phyloP scores from a whole-genome alignment of 2,113 vertebrate species.

The Ceuthmochares aereus region DNA sequence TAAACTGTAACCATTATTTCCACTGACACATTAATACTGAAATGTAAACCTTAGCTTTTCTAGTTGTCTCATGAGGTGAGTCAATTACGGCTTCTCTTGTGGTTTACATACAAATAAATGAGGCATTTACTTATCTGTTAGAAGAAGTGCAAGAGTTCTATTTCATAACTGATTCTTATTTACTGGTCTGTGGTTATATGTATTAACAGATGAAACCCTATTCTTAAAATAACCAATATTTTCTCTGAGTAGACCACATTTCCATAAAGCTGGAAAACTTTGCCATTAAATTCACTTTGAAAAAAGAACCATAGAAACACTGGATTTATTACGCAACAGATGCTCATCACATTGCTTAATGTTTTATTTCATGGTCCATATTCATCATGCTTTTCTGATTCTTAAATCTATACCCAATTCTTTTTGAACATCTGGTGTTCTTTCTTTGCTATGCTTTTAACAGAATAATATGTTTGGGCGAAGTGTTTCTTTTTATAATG shows the following conservation, averaged over 20 bases:
- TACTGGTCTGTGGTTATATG: not conserved
- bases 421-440: conserved; percentile 70
- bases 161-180: not conserved
- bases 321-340: conserved; percentile 58
- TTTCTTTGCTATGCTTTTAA: conserved; percentile 34
- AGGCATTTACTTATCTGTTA: not conserved
- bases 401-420: conserved; percentile 55
- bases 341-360: conserved; percentile 62
- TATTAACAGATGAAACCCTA: not conserved
- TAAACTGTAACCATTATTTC: not conserved
- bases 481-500: conserved; percentile 50
- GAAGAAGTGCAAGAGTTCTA: not conserved
- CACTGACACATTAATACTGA: not conserved
- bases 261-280: not conserved
- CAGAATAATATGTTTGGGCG: conserved; percentile 46
- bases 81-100: not conserved
- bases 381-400: conserved; percentile 50
- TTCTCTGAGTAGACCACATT: not conserved
- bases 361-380: conserved; percentile 59
- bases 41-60: not conserved
- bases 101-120: not conserved
- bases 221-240: not conserved
- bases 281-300: conserved; percentile 30
- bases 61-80: not conserved
- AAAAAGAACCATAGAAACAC: not conserved